Conservation (phyloP, 2,797 vertebrate genomes). For the Cynopterus sphinx region DNA sequence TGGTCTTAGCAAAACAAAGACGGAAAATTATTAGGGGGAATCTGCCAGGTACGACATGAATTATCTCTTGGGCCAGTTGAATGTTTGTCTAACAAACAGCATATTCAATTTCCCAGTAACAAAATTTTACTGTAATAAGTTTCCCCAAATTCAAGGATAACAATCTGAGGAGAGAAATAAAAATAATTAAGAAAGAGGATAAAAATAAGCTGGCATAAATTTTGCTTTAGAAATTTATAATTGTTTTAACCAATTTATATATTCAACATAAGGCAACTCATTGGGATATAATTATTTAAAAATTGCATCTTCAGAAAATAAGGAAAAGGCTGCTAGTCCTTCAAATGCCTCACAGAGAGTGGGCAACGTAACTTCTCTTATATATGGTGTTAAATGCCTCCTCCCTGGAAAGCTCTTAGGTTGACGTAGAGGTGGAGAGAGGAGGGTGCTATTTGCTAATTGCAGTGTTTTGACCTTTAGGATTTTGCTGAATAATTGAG, state of each 20-base stretch:
- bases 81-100: background rate
- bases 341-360: background rate
- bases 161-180: background rate
- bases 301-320: background rate
- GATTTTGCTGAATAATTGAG: slow-evolving; percentile 31
- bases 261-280: background rate
- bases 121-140: background rate
- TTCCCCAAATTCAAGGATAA: background rate
- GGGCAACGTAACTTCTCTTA: background rate
- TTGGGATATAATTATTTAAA: background rate
- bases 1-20: background rate
- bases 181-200: background rate
- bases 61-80: background rate
- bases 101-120: background rate
- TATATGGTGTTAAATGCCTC: background rate
- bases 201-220: background rate
- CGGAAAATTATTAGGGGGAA: background rate
- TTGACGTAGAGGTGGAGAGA: background rate
- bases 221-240: background rate
- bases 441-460: background rate
- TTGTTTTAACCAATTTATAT: background rate
- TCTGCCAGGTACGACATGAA: background rate
- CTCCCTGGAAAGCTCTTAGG: background rate
- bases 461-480: background rate
- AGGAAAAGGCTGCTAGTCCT: background rate